Base-by-base conservation (phyloP, 2,797 vertebrate genomes). In the Aeoliscus strigatus region DNA sequence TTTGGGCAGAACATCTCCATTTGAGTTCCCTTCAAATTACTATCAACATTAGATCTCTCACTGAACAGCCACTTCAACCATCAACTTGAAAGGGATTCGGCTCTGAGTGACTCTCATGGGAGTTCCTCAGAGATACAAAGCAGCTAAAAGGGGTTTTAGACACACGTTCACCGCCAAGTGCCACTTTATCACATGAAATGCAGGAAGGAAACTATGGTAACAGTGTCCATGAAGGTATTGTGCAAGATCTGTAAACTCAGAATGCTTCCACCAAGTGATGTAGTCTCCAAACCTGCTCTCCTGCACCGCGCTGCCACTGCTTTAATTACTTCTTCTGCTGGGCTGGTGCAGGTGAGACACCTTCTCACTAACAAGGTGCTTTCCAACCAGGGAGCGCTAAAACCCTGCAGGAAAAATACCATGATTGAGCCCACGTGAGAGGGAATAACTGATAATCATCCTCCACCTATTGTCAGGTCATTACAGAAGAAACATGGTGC, bases 321-420 rank as follows among this genome's bases (percentile, higher is more conserved):
- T 73, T 79, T 74, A 77, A 82, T 79, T 75, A 79, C 72, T 69
- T 73, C 43, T 73, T 73, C 43, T 73, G 54, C 68, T 70, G 70
- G 73, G 71, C 75, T 73, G 68, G 75, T 52, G 34, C 66, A 80
- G 73, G 75, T 75, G 60, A 80, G 64, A 62, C 73, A 69, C 66
- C 66, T 53, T 58, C 73, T 75, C 75, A 25, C 72, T 74, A 82
- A 75, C 78, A 77, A 82, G 75, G 61, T 65, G 75, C 54, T 73
- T 77, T 78, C 66, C 59, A 57, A 66, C 65, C 43, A 31, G 65
- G 65, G 57, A 72, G 73, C 58, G 38, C 35, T 60, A 66, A 71
- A 66, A 73, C 39, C 66, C 42, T 70, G 64, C 49, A 66, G 55
- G 48, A 79, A 72, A 21, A 66, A 77, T 54, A 71, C 68, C 32